phyloP scores from a whole-genome alignment of 2,113 vertebrate genomes.

The Pogona vitticeps region DNA sequence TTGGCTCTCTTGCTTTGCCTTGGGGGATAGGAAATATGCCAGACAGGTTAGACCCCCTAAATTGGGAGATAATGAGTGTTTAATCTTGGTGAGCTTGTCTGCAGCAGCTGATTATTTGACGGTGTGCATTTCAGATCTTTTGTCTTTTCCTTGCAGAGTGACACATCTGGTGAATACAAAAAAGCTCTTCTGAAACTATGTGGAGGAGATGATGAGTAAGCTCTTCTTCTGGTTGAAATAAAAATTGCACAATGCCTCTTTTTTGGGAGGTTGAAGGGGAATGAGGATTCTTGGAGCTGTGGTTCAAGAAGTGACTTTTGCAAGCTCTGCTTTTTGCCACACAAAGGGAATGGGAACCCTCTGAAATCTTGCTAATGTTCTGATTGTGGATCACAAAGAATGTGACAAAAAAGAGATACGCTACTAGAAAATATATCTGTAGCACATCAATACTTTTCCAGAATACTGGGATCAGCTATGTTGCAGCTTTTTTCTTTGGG shows the following conservation, averaged over 20 bases:
- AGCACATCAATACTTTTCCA: neutral
- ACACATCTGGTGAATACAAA: slow-evolving; percentile 97
- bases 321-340: neutral
- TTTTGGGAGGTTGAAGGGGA: neutral
- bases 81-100: neutral
- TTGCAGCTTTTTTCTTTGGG: too few relatives aligned
- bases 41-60: too few relatives aligned
- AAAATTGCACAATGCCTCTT: neutral
- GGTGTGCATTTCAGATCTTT: neutral
- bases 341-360: neutral
- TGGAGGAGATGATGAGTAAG: slow-evolving; percentile 97
- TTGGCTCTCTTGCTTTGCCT: too few relatives aligned
- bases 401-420: neutral
- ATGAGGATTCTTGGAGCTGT: neutral
- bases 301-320: neutral
- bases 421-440: neutral
- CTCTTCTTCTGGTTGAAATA: neutral
- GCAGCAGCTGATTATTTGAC: neutral
- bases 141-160: slow-evolving; percentile 79
- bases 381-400: neutral
- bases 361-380: neutral
- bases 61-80: neutral
- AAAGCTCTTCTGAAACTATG: slow-evolving; percentile 91
- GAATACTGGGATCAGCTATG: neutral
- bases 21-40: neutral